Conservation (phyloP, 2,797 vertebrate genomes). For the Hemitrygon akajei region DNA sequence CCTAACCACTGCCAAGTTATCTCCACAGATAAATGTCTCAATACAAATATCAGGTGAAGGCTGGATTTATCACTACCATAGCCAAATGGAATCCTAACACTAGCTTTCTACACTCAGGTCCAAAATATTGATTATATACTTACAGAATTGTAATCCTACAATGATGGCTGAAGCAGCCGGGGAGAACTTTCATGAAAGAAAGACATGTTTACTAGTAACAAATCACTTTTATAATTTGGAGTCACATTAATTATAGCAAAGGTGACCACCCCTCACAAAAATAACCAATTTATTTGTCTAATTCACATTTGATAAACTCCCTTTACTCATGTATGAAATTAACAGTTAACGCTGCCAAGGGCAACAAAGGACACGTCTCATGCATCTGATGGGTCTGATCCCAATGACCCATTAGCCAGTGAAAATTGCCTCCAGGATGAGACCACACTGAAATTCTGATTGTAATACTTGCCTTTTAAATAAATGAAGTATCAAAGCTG, state of each 20-base stretch:
- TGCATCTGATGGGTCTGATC: neutral
- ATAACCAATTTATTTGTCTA: neutral
- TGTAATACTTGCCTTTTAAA: neutral
- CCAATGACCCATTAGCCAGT: slow-evolving; percentile 28
- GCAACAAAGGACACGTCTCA: neutral
- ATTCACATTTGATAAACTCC: neutral
- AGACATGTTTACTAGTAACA: neutral
- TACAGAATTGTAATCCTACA: neutral
- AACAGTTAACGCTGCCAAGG: neutral
- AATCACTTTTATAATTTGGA: neutral
- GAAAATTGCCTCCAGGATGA: slow-evolving; percentile 33
- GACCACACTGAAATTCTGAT: neutral
- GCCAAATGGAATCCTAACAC: neutral
- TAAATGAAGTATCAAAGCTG: slow-evolving; percentile 5
- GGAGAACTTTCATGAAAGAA: neutral
- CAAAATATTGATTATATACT: neutral
- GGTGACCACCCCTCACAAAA: neutral
- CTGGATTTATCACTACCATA: neutral
- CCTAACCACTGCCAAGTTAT: neutral
- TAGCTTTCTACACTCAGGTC: neutral
- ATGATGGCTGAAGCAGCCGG: neutral
- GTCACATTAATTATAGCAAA: neutral
- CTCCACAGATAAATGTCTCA: neutral
- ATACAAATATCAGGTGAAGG: neutral
- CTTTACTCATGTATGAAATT: neutral